These are phyloP conservation scores for Hippopotamus amphibius DNA, from an alignment of 2,113 vertebrate genomes.

Conservation along the genomic window DNA sequence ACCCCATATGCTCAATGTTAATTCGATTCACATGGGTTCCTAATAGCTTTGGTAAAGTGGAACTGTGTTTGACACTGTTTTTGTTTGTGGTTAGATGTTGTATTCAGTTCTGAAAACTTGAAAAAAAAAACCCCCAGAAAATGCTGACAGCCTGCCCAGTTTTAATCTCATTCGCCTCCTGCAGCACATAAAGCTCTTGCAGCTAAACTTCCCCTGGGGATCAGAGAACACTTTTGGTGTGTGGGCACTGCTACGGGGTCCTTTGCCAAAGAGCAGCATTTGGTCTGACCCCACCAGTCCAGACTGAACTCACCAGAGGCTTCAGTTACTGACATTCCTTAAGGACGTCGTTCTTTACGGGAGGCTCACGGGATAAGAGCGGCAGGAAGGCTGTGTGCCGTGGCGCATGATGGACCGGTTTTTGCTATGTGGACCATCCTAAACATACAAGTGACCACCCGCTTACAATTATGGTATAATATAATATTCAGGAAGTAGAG, in stretches of 20 bases:
- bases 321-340: background rate
- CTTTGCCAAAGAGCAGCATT: background rate
- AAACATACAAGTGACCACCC: background rate
- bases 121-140: background rate
- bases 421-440: background rate
- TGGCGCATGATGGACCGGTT: background rate
- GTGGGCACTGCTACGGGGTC: fast-evolving
- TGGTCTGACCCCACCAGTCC: background rate
- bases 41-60: slow-evolving; percentile 1
- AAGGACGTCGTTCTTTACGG: background rate
- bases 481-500: slow-evolving; percentile 10
- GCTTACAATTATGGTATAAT: background rate
- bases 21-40: background rate
- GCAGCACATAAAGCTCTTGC: background rate
- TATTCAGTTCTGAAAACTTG: slow-evolving; percentile 41
- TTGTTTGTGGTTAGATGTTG: slow-evolving; percentile 11
- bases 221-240: background rate
- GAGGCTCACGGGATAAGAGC: fast-evolving
- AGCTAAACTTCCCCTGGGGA: background rate
- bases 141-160: background rate
- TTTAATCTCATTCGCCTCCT: background rate
- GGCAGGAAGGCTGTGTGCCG: fast-evolving
- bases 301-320: background rate
- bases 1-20: background rate
- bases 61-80: background rate